Base-by-base conservation (phyloP, 2,113 vertebrate species). In the Bubo scandiacus region DNA sequence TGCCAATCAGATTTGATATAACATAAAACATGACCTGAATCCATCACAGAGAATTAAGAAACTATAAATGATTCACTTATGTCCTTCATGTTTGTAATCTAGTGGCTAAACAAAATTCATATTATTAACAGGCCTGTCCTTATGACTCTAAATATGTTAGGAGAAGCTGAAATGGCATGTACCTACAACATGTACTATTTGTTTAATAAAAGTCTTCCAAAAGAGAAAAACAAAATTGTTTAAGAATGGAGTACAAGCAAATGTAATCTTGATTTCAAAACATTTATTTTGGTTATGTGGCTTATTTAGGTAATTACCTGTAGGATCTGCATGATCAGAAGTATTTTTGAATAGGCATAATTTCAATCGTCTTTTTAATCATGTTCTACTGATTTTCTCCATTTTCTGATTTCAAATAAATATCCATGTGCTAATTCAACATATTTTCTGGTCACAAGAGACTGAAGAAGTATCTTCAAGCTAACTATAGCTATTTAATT, bases 21-120 rank as follows among this genome's bases (percentile, higher is more conserved):
- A 94, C 80, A 95, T 81, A 87, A 96, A 97, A 94, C 87, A 97
- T 97, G 96, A 96, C 92, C 96, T 94, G 96, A 97, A 97, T 97
- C 93, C 67, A 96, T 96, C 96, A 92, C 23, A 61, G 75, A 78
- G 88, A 96, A 97, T 97, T 97, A 97, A 82, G 95, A 91, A 94
- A 94, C 58, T 78, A 57, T 47, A 93, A 93, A 93, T 93, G 86
- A 95, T 92, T 96, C 62, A 49, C 74, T 91, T 87, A 29, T 72
- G 80, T 92, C 81, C 79, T 96, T 84, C 49, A n/a, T 57, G 30
- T 79, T 93, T 92, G 85, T 61, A 68, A 81, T 79, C 11, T 91
- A 90, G 65, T 59, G n/a, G 42, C 45, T 83, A 81, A 93, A 92
- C 27, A 75, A 74, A 85, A 17, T 2, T 67, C 10, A 0, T 81